Conservation (phyloP, 2,888 invertebrate species). For the Pyrochroa serraticornis region DNA sequence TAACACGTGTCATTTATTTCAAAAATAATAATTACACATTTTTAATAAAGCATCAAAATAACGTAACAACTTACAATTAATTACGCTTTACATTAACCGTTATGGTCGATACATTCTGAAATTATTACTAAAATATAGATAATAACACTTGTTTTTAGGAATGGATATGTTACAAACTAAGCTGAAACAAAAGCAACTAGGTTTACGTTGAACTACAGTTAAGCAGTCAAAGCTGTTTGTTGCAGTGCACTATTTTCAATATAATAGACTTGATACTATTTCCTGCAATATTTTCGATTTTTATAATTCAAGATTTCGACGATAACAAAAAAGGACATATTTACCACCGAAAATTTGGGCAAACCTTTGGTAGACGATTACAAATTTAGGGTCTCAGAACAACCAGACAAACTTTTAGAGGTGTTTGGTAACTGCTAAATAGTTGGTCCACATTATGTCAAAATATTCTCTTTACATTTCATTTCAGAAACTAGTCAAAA, state of each 20-base stretch:
- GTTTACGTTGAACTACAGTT: too few relatives aligned
- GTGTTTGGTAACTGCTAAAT: too few relatives aligned
- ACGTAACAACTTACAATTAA: conserved; percentile 20
- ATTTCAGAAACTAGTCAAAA: too few relatives aligned
- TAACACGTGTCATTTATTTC: conserved; percentile 24
- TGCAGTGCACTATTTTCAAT: conserved; percentile 17
- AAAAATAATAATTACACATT: conserved; percentile 17
- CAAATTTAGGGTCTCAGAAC: background rate
- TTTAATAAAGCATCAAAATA: conserved; percentile 16
- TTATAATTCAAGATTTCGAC: background rate
- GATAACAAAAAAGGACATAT: background rate
- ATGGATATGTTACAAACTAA: conserved; percentile 2
- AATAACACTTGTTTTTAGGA: conserved; percentile 7
- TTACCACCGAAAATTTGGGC: background rate
- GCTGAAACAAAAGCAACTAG: too few relatives aligned
- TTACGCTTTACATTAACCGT: background rate
- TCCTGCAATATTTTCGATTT: conserved; percentile 2
- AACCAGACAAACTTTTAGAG: too few relatives aligned
- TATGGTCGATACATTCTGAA: too few relatives aligned
- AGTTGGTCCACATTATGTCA: too few relatives aligned
- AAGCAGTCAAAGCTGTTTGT: conserved; percentile 16
- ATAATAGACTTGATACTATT: conserved; percentile 7
- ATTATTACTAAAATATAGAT: background rate
- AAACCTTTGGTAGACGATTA: conserved; percentile 20
- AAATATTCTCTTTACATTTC: too few relatives aligned